These are phyloP conservation scores for Himalopsyche tibetana DNA, from an alignment of 2,888 invertebrate genomes.

Conservation along the genomic window DNA sequence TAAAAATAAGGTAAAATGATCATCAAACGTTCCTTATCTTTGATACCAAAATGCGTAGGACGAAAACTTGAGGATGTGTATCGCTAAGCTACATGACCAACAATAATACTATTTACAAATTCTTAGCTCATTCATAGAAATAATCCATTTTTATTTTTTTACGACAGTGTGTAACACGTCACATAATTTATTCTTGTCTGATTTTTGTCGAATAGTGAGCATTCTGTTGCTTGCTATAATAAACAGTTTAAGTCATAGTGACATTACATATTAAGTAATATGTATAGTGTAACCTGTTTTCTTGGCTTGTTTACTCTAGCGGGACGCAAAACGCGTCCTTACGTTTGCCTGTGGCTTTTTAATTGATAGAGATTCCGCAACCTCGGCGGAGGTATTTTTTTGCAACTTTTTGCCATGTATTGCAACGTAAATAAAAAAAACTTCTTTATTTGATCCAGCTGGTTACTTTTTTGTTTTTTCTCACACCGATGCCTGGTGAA, in stretches of 20 bases:
- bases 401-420: slow-evolving; percentile 13
- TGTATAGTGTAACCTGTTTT: slow-evolving; percentile 21
- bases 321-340: slow-evolving; percentile 40
- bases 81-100: no score
- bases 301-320: background rate
- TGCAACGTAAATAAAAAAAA: background rate
- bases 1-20: no score
- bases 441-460: no score
- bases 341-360: slow-evolving; percentile 43
- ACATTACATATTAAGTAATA: background rate
- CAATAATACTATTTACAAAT: no score
- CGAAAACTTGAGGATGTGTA: no score
- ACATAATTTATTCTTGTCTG: no score
- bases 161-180: no score
- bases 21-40: no score
- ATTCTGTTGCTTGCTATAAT: background rate
- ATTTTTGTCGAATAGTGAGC: background rate
- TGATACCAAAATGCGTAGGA: no score
- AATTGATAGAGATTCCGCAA: slow-evolving; percentile 61
- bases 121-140: no score
- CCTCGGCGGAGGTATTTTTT: slow-evolving; percentile 48
- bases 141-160: no score
- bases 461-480: no score
- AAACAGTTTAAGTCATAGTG: background rate
- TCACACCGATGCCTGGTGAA: background rate